These are phyloP conservation scores for Castor canadensis DNA, from an alignment of 2,113 vertebrate species.

Conservation along the genomic window DNA sequence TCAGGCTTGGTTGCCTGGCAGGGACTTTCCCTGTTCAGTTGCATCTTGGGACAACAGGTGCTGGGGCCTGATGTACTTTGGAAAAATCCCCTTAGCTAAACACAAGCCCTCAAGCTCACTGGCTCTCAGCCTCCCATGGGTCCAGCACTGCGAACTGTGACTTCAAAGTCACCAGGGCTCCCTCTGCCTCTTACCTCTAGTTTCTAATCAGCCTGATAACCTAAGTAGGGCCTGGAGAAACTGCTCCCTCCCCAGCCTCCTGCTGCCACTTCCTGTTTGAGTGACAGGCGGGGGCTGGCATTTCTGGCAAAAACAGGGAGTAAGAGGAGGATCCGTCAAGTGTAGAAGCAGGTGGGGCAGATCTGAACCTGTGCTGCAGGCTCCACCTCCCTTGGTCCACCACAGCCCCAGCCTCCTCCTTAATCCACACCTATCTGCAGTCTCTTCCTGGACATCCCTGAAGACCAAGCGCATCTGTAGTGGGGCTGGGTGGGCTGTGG, in stretches of 20 bases:
- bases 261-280: conserved; percentile 56
- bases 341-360: not conserved
- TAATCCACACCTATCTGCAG: not conserved
- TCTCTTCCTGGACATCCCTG: not conserved
- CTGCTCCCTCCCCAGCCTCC: conserved; percentile 42
- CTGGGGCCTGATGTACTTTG: conserved; percentile 37
- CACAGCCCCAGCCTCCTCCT: not conserved
- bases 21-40: not conserved
- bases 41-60: conserved; percentile 36
- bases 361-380: not conserved
- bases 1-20: not conserved
- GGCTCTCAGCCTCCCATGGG: conserved; percentile 60
- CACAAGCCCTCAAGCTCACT: conserved; percentile 48
- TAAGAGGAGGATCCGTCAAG: conserved; percentile 7
- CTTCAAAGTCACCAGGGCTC: conserved; percentile 53
- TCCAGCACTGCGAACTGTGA: conserved; percentile 69
- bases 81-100: conserved; percentile 52
- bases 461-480: not conserved
- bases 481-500: not conserved
- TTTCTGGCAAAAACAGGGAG: conserved; percentile 57
- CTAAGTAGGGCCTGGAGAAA: not conserved
- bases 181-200: conserved; percentile 62
- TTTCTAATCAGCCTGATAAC: conserved; percentile 74
- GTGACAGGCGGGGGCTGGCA: conserved; percentile 70
- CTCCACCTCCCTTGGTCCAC: not conserved